Conservation (phyloP, 2,888 invertebrate genomes). For the Trachelus iudaicus region DNA sequence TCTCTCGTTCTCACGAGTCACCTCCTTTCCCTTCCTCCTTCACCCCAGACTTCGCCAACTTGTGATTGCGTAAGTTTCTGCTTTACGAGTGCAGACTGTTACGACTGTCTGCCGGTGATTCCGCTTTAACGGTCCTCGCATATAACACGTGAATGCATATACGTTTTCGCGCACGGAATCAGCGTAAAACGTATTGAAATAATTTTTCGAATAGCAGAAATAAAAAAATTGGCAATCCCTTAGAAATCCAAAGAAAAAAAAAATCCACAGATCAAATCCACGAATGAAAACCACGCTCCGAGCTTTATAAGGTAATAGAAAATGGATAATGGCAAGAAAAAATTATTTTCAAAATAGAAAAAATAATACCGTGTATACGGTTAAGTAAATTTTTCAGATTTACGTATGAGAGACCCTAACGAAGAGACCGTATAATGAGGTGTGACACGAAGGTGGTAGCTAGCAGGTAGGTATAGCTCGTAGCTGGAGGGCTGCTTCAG, state of each 20-base stretch:
- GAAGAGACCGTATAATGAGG: slow-evolving; percentile 55
- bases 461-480: slow-evolving; percentile 24
- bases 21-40: background rate
- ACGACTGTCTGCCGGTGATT: slow-evolving; percentile 48
- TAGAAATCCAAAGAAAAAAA: no score
- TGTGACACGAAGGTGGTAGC: slow-evolving; percentile 51
- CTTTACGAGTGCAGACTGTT: slow-evolving; percentile 53
- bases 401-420: slow-evolving; percentile 41
- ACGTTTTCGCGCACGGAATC: slow-evolving; percentile 21
- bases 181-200: background rate
- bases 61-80: slow-evolving; percentile 62
- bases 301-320: no score
- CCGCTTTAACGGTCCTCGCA: slow-evolving; percentile 38
- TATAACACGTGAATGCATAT: slow-evolving; percentile 19
- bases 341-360: background rate
- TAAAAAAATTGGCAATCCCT: no score
- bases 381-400: background rate
- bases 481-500: slow-evolving; percentile 55
- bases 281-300: no score
- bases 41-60: slow-evolving; percentile 53
- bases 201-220: background rate
- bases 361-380: background rate
- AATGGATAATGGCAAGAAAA: no score
- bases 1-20: background rate
- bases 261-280: no score